Evolutionary conservation across 2,888 invertebrate species (phyloP), one percentile per base, ranked within the genome.

Genomic region (Caenorhabditis wallacei): DNA sequence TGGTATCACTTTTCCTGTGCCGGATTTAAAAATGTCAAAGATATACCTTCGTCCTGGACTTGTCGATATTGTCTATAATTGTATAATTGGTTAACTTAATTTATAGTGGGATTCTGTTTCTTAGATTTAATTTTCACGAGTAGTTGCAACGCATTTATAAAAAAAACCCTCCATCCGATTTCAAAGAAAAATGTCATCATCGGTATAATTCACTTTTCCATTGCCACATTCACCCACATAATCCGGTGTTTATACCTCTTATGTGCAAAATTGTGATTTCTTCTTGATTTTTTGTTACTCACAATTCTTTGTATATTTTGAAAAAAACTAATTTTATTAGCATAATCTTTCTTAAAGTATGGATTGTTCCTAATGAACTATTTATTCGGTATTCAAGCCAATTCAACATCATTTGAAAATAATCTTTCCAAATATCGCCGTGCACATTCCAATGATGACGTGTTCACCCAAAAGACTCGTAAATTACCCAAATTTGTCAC

Each of bases 401-500:
- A 40, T 48, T 79, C 79, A 11, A 71, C 71, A 37, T 79, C 79
- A 64, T 79, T 79, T 13, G 63, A 63, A 30, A 79, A 79, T 18
- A 64, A n/a, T 37, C 71, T 30, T n/a, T 79, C 79, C 20, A 76
- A n/a, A 76, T 76, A 81, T 53, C 81, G 46, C 16, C 68, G 57
- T 1, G 71, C 66, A 46, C 82, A 78, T 40, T 78, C 76, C 57
- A 72, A 56, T 2, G 82, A 82, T n/a, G 57, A 70, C 2, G 72
- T 81, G 46, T 82, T 82, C n/a, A 82, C 69, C 82, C 76, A 78
- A 37, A 78, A 82, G 18, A 78, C 30, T 46, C 63, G 46, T 37
- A 76, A 40, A 20, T 70, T 66, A 64, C 72, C 71, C 51, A 71
- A 18, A 63, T 71, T 78, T 24, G 76, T 59, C 8, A 72, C 78